Evolutionary conservation across 2,113 vertebrate species (phyloP), one percentile per base, ranked within the genome.

Genomic region (Symphodus melops): DNA sequence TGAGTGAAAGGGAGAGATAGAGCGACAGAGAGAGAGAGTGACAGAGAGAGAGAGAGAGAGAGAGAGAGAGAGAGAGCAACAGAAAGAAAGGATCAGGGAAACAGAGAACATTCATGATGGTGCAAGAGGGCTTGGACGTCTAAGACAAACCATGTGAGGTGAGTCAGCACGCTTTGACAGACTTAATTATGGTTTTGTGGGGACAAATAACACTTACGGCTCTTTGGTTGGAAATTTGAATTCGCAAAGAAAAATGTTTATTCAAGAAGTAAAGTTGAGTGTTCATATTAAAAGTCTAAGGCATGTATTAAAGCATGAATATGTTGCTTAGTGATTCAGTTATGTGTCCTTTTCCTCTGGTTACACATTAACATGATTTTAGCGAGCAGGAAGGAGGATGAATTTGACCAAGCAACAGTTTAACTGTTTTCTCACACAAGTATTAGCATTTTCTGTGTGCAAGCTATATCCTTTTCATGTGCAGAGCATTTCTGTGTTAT

Each of bases 131-230:
- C 61, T 62, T 10, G 1, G 12, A 25, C 36, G 39, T 69, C 60
- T 51, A 28, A 7, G 51, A 66, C 16, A 53, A 72, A 63, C 64
- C 74, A 82, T 58, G 25, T 82, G 61, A 88, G 89, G 89, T 92
- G 79, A 89, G 89, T 72, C 8, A 20, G 25, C 58, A 44, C 17
- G 5, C 17, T 68, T 64, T 44, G 16, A 53, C 12, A 6, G 17
- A 51, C 57, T 63, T 42, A 49, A 63, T 55, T 46, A 8, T 16
- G 2, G 10, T 69, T 16, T 59, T 21, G 23, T 9, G 1, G 42
- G 49, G 8, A 64, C 19, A 60, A 69, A 41, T 42, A n/a, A 58
- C 19, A 19, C 28, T 9, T 28, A 25, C 13, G 14, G 12, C 28
- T 39, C 28, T 39, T 36, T n/a, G 33, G 4, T 10, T 39, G 39